Evolutionary conservation across 2,797 vertebrate genomes (phyloP).

Genomic region (Telmatherina bonti): DNA sequence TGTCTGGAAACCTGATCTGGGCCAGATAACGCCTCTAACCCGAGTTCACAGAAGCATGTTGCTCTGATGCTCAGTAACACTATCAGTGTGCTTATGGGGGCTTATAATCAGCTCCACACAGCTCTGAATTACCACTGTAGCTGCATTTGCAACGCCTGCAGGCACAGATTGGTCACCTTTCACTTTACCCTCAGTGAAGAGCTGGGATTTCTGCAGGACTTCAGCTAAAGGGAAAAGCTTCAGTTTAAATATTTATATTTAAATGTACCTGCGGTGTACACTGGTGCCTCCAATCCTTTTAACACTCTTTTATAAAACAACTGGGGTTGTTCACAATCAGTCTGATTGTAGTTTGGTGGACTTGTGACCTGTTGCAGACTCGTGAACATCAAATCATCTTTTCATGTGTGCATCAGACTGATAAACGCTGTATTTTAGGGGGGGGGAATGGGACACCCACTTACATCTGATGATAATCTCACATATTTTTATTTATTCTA

Average conservation of each 20-base stretch:
- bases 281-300: not conserved
- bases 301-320: not conserved
- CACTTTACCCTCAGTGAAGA: too few relatives aligned
- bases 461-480: too few relatives aligned
- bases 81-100: conserved; percentile 19
- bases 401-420: too few relatives aligned
- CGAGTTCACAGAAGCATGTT: conserved; percentile 47
- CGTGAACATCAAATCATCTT: not conserved
- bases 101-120: conserved; percentile 21
- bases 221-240: not conserved
- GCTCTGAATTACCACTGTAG: conserved; percentile 4
- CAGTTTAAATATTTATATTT: not conserved
- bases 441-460: too few relatives aligned
- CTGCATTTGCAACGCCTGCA: conserved; percentile 2
- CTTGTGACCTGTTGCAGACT: not conserved
- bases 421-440: too few relatives aligned
- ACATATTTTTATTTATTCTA: too few relatives aligned
- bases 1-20: conserved; percentile 42
- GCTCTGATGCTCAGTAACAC: conserved; percentile 18
- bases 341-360: not conserved
- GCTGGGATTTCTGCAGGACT: conserved; percentile 3
- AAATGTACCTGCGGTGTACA: not conserved
- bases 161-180: conserved; percentile 9
- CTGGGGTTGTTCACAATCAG: not conserved
- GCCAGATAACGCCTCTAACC: conserved; percentile 34